Evolutionary conservation across 2,797 vertebrate species (phyloP), one percentile per base, ranked within the genome.

Genomic region (Cryptoprocta ferox): DNA sequence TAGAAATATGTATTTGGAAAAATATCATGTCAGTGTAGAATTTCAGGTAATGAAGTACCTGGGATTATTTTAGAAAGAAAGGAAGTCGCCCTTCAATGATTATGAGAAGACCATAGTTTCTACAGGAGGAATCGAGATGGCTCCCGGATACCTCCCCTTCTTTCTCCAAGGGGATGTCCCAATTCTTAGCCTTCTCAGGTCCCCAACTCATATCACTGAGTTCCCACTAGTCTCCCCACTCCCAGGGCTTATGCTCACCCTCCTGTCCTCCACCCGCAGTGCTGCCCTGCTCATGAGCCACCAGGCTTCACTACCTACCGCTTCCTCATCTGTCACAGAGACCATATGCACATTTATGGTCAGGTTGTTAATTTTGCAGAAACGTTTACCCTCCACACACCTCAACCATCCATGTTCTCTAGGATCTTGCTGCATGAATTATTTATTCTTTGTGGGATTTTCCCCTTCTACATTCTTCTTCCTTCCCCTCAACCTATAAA

Each of bases 271-370:
- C 26, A 11, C 35, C 86, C 15, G 3, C 3, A 19, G 12, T 11
- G 12, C 59, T 8, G 2, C n/a, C 15, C 12, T 19, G 7, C 1
- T 0, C 2, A 3, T 1, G 56, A 59, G 6, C 3, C 3, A n/a
- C 2, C 19, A 85, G 26, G 10, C 7, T 61, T 48, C 13, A 24
- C 28, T 11, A 42, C 39, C 61, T 50, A 21, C 61, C 1, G 13
- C 12, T 21, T 56, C 12, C 85, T 92, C 30, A 9, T 30, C 61
- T n/a, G 32, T 78, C 28, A 0, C 4, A 59, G 12, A 81, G 16
- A n/a, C 42, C 2, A 7, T 30, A 45, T 42, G n/a, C 50, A 63
- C 18, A 3, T 61, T 61, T 28, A 35, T 2, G 18, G 45, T 59
- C 28, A 68, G 5, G 21, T 18, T 48, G 24, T 65, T 35, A 30